These are phyloP conservation scores for Strigops habroptila DNA, from an alignment of 2,113 vertebrate species.

Conservation along the genomic window DNA sequence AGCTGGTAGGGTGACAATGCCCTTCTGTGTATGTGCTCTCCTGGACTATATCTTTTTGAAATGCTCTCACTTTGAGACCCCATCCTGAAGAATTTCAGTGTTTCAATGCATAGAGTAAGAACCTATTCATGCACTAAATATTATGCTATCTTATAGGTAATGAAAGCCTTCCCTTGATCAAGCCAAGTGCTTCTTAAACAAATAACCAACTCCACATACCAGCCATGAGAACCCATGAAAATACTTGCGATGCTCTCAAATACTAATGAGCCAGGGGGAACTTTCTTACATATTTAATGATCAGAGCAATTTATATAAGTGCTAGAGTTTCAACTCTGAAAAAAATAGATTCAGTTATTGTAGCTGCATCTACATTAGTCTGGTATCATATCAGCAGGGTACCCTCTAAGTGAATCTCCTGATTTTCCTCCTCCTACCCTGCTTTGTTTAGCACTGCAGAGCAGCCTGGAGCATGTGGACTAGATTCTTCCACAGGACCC, in stretches of 20 bases:
- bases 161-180: neutral
- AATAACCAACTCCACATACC: neutral
- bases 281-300: neutral
- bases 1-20: neutral
- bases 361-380: neutral
- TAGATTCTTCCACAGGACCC: neutral
- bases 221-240: neutral
- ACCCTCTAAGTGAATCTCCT: neutral
- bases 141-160: neutral
- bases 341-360: neutral
- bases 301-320: neutral
- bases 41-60: neutral
- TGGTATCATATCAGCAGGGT: neutral
- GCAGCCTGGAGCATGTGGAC: neutral
- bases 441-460: neutral
- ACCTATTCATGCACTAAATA: neutral
- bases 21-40: neutral
- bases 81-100: neutral
- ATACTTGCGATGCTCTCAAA: neutral
- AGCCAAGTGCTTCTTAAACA: neutral
- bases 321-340: neutral
- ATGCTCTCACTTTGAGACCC: neutral
- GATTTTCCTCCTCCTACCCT: neutral
- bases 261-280: neutral
- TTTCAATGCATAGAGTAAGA: neutral